A percentile compares a stretch with the other conserved stretches of the same genome.
Evolutionary conservation across 2,888 invertebrate genomes (phyloP).

Genomic region (Acronicta leporina): DNA sequence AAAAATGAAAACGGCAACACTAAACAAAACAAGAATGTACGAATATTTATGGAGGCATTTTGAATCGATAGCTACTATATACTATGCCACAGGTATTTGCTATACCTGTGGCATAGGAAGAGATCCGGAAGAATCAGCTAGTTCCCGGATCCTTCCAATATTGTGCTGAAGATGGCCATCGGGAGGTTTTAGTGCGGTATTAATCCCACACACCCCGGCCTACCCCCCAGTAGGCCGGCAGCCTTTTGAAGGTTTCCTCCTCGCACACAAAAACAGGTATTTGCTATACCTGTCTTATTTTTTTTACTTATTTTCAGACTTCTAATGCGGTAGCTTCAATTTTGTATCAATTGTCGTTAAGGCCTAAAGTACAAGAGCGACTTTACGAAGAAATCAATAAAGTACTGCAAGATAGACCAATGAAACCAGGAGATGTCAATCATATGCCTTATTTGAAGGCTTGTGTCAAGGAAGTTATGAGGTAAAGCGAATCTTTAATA

Average conservation of each 20-base stretch:
- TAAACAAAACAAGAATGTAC: background rate
- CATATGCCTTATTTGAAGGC: constrained; percentile 92
- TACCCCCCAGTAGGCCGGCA: too few species aligned
- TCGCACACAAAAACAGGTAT: too few species aligned
- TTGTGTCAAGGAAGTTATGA: constrained; percentile 93
- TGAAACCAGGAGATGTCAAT: constrained; percentile 89
- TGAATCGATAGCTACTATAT: too few species aligned
- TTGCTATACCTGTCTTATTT: background rate
- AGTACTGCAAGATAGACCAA: constrained; percentile 78
- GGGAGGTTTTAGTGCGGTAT: too few species aligned
- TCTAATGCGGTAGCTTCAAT: constrained; percentile 93
- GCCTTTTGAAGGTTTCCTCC: too few species aligned
- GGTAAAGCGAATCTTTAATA: constrained; percentile 75
- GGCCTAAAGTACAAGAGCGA: constrained; percentile 91
- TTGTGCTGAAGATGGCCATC: too few species aligned
- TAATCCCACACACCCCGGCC: too few species aligned
- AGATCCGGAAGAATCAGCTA: too few species aligned
- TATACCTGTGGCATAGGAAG: too few species aligned
- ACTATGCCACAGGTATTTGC: too few species aligned
- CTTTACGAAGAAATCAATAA: constrained; percentile 89
- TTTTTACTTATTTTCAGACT: constrained; percentile 91
- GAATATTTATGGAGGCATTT: too few species aligned
- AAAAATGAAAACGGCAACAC: constrained; percentile 4
- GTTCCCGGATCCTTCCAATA: too few species aligned
- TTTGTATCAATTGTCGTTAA: constrained; percentile 91